phyloP scores from a whole-genome alignment of 2,113 vertebrate genomes.

The Clinocottus analis region DNA sequence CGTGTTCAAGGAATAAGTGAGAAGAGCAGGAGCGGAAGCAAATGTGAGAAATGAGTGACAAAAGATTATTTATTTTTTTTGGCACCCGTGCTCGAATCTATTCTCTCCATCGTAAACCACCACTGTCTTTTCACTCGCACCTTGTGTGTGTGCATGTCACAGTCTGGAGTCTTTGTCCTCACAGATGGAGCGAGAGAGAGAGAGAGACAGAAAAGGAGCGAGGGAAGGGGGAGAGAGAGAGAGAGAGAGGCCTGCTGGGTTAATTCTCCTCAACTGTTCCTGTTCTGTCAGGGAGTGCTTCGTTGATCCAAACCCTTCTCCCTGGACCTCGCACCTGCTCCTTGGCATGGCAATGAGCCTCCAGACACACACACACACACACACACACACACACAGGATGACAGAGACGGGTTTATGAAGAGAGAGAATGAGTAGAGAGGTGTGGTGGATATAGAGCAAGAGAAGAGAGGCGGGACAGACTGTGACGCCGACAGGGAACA shows the following conservation, averaged over 20 bases:
- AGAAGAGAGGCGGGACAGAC: slow-evolving; percentile 1
- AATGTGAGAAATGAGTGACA: slow-evolving; percentile 5
- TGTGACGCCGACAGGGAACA: slow-evolving; percentile 14
- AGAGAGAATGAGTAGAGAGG: slow-evolving; percentile 21
- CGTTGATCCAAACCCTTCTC: slow-evolving; percentile 69
- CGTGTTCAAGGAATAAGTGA: background rate
- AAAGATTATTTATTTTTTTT: too few relatives aligned
- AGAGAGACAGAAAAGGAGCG: slow-evolving; percentile 29
- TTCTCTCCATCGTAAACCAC: slow-evolving; percentile 46
- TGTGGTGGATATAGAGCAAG: slow-evolving; percentile 38
- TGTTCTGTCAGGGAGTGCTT: slow-evolving; percentile 75
- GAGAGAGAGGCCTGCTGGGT: slow-evolving; percentile 67
- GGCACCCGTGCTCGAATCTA: slow-evolving; percentile 6
- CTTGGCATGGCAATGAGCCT: slow-evolving; percentile 74
- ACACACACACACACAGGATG: slow-evolving; percentile 14
- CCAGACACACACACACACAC: slow-evolving; percentile 4
- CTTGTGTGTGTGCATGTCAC: slow-evolving; percentile 39
- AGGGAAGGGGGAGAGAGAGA: slow-evolving; percentile 12
- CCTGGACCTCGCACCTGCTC: slow-evolving; percentile 71
- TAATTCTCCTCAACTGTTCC: slow-evolving; percentile 82
- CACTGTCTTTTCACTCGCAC: slow-evolving; percentile 44
- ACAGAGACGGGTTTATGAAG: slow-evolving; percentile 57
- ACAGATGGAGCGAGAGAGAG: slow-evolving; percentile 58
- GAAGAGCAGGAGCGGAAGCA: background rate
- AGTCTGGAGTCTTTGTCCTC: slow-evolving; percentile 60